phyloP scores from a whole-genome alignment of 2,888 invertebrate genomes.

The Drosophila leonis region DNA sequence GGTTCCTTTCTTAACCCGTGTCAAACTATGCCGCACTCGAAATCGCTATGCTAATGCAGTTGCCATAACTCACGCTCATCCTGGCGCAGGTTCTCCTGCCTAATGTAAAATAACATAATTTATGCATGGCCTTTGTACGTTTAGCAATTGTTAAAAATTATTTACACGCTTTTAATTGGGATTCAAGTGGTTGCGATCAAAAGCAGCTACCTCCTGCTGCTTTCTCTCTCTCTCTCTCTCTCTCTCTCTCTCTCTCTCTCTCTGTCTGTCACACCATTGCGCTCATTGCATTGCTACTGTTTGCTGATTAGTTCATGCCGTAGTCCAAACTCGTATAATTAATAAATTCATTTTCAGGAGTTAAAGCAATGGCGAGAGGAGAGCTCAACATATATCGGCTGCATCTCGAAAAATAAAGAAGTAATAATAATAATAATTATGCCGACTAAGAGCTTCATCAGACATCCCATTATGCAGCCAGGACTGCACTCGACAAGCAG shows the following conservation, averaged over 20 bases:
- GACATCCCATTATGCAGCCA: slow-evolving; percentile 78
- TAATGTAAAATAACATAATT: slow-evolving; percentile 49
- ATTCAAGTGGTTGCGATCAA: slow-evolving; percentile 75
- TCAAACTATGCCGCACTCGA: slow-evolving; percentile 61
- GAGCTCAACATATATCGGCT: slow-evolving; percentile 48
- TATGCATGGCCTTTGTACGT: slow-evolving; percentile 66
- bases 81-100: slow-evolving; percentile 50
- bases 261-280: neutral
- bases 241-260: neutral
- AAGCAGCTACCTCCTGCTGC: slow-evolving; percentile 62
- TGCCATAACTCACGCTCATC: slow-evolving; percentile 54
- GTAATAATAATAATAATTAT: slow-evolving; percentile 75
- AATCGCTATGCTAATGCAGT: slow-evolving; percentile 74
- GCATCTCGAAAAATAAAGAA: slow-evolving; percentile 19
- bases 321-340: slow-evolving; percentile 36
- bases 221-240: neutral
- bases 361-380: slow-evolving; percentile 23
- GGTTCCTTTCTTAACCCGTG: slow-evolving; percentile 46
- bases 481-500: slow-evolving; percentile 71
- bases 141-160: slow-evolving; percentile 73
- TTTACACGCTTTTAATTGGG: slow-evolving; percentile 79
- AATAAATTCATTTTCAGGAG: slow-evolving; percentile 56
- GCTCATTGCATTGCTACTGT: slow-evolving; percentile 29
- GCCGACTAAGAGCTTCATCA: slow-evolving; percentile 82
- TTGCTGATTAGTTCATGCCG: slow-evolving; percentile 39